These are phyloP conservation scores for Rhynchonycteris naso DNA, from an alignment of 2,797 vertebrate species.

Conservation along the genomic window DNA sequence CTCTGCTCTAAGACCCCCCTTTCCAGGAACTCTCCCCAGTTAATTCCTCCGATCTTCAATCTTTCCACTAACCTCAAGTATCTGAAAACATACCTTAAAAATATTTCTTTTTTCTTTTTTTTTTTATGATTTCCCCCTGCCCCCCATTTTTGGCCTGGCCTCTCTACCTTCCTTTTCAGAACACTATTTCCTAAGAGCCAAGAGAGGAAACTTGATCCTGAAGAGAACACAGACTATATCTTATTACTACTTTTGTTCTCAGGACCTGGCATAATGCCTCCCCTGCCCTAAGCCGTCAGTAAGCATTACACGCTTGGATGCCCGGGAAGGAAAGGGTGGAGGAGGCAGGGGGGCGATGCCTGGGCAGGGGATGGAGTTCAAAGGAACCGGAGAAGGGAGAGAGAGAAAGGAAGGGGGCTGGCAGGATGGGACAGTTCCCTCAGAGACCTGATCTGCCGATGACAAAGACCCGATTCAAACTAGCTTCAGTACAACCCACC, in stretches of 20 bases:
- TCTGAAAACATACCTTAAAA: not conserved
- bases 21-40: not conserved
- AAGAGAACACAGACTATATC: not conserved
- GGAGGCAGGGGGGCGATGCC: no score
- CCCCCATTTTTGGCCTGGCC: not conserved
- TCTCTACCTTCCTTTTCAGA: not conserved
- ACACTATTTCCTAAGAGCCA: not conserved
- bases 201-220: not conserved
- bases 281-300: rapidly evolving
- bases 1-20: not conserved
- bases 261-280: not conserved
- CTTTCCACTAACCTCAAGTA: not conserved
- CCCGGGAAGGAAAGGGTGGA: not conserved
- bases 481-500: not conserved
- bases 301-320: not conserved
- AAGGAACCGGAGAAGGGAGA: not conserved
- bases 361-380: not conserved
- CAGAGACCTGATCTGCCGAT: not conserved
- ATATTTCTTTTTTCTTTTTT: not conserved
- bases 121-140: not conserved
- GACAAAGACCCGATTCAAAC: not conserved
- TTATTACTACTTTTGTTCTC: not conserved
- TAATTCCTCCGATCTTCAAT: not conserved
- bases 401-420: not conserved
- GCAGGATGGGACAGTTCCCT: no score